Base-by-base conservation (phyloP, 2,888 invertebrate genomes). In the Hyppa rectilinea region DNA sequence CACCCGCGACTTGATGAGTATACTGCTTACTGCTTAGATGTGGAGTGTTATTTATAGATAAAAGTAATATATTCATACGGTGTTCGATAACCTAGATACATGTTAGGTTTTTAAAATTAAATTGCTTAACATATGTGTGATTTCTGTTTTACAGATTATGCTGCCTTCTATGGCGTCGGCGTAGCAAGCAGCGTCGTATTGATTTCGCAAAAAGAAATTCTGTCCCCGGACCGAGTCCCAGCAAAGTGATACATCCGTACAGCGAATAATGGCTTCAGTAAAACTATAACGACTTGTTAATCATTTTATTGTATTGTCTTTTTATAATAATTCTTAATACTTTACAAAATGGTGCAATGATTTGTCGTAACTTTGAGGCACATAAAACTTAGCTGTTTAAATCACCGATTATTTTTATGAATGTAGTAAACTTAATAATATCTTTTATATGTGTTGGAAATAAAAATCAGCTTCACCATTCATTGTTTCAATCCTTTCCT, bases 81-180 rank as follows among this genome's bases (percentile, higher is more conserved):
- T n/a, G n/a, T 3, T 14, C 2, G 2, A 7, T 17, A 6, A 0
- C 1, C 2, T 36, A 29, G 14, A 40, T 58, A 20, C 26, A 20
- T 2, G 4, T 7, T 7, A 5, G 0, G 26, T 29, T 20, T 29
- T 17, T 1, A 12, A 36, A 49, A 14, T 26, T 31, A 7, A 9
- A 14, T 60, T 23, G n/a, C 14, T 26, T n/a, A 45, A n/a, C n/a
- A n/a, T 2, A 20, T 31, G 20, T 38, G 2, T 31, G 2, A 36
- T 45, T 47, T 31, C 1, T 34, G n/a, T 29, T 68, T 68, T 43
- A 53, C 90, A 93, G 93, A 71, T 81, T 93, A 47, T 89, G 82
- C 82, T 92, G 90, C 80, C 71, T 90, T 63, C 78, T 91, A 47
- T 89, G 88, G 87, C 89, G 90, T 34, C 87, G 88, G 55, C 86